Base-by-base conservation (phyloP, 2,113 vertebrate species). In the Oncorhynchus tshawytscha region DNA sequence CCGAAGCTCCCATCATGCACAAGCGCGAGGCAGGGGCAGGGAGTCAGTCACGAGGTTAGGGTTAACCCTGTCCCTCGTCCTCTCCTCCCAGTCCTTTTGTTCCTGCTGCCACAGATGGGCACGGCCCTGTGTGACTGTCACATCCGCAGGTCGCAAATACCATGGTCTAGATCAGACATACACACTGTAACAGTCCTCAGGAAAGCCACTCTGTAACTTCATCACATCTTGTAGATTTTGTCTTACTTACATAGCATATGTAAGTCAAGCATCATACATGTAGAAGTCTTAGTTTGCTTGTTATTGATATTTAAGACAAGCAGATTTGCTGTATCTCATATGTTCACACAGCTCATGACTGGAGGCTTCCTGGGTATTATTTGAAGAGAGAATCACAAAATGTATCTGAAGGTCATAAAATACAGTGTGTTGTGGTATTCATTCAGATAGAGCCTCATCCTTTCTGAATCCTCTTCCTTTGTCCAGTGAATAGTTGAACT, bases 21-120 rank as follows among this genome's bases (percentile, higher is more conserved):
- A 73, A 68, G 25, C 49, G 16, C 78, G 78, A 75, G 48, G 54
- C 75, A 73, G 70, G 49, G 49, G 3, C 49, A 51, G 49, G 9
- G 49, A 51, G 11, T 65, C 79, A 68, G 68, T 82, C 5, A 45
- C 64, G 77, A 81, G 77, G 76, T 34, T 39, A 39, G 39, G 8
- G 39, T 39, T 39, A 39, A 39, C 39, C 27, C 73, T 74, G 73
- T 68, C 70, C 78, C 79, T 79, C 74, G 78, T 84, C 71, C 72
- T 84, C 79, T 72, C 60, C 76, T 78, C 77, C 73, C 69, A 80
- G 84, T 20, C 67, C 72, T 76, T 81, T 81, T 81, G 71, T 82
- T 82, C 70, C 79, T 75, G 65, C 78, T 85, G 80, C 66, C 84
- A 90, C 83, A 82, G 81, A 88, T 90, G 88, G 91, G 90, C 88